A percentile compares a stretch with the other conserved stretches of the same genome.
Evolutionary conservation across 2,113 vertebrate species (phyloP).

Genomic region (Carassius auratus): DNA sequence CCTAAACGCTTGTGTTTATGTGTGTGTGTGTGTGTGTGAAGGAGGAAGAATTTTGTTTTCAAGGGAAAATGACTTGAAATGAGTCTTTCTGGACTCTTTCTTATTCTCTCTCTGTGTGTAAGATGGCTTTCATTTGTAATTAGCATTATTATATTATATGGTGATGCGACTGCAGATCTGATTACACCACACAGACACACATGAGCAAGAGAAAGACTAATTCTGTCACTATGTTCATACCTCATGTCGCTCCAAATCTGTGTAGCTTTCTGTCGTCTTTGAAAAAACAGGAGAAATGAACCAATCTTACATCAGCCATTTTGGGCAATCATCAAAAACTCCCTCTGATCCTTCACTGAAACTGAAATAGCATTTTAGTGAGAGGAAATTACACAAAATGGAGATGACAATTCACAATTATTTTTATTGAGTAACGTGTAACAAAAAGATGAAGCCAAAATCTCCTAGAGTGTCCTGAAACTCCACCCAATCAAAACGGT

Average conservation of each 20-base stretch:
- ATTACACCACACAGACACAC: not conserved
- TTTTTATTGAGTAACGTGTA: not conserved
- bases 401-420: not conserved
- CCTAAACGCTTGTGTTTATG: slow-evolving; percentile 25
- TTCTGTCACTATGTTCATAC: not conserved
- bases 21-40: slow-evolving; percentile 23
- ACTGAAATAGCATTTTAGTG: not conserved
- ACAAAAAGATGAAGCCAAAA: not conserved
- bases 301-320: not conserved
- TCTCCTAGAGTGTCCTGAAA: not conserved
- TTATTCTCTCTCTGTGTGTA: not conserved
- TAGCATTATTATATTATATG: not conserved
- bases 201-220: not conserved
- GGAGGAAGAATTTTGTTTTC: slow-evolving; percentile 36
- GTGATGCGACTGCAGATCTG: not conserved
- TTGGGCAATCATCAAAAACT: not conserved
- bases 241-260: not conserved
- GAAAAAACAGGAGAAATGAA: not conserved
- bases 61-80: slow-evolving; percentile 7
- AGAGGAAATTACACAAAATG: not conserved
- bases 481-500: not conserved
- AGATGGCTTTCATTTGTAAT: not conserved
- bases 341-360: not conserved
- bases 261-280: not conserved
- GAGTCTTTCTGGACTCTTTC: not conserved